These are phyloP conservation scores for Bradypodion pumilum DNA, from an alignment of 2,797 vertebrate species.

Conservation along the genomic window DNA sequence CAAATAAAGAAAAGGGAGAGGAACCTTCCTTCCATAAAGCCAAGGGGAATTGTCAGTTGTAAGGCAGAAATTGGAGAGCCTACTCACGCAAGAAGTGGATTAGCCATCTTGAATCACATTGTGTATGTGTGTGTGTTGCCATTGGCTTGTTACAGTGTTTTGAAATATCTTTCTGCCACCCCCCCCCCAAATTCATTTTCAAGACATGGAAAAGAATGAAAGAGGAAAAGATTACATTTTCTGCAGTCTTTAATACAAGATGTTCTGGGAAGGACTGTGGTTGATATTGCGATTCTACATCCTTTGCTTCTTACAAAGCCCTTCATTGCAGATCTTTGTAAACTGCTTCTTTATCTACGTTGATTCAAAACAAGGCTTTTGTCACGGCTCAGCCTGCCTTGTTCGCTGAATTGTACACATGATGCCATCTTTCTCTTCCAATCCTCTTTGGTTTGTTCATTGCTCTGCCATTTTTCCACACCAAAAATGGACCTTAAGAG, in stretches of 20 bases:
- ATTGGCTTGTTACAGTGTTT: constrained; percentile 56
- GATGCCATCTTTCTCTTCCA: neutral
- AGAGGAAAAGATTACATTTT: neutral
- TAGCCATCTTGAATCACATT: constrained; percentile 65
- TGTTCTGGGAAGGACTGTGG: neutral
- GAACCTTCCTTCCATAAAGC: constrained; percentile 53
- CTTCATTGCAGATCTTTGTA: neutral
- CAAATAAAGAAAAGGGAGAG: constrained; percentile 42
- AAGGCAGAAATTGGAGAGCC: constrained; percentile 67
- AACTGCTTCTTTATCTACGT: too few relatives aligned
- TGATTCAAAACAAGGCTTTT: too few relatives aligned
- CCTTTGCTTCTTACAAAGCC: neutral
- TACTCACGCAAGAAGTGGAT: constrained; percentile 71
- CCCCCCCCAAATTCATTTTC: neutral
- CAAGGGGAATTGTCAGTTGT: constrained; percentile 63
- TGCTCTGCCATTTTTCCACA: neutral
- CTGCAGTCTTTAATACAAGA: neutral
- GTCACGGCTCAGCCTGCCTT: neutral
- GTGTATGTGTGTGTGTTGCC: neutral
- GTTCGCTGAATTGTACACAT: neutral
- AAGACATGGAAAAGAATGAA: constrained; percentile 31
- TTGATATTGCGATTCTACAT: neutral
- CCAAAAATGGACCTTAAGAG: neutral
- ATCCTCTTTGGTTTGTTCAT: neutral
- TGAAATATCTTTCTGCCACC: constrained; percentile 11